Evolutionary conservation across 2,113 vertebrate genomes (phyloP).

Genomic region (Oceanites oceanicus): DNA sequence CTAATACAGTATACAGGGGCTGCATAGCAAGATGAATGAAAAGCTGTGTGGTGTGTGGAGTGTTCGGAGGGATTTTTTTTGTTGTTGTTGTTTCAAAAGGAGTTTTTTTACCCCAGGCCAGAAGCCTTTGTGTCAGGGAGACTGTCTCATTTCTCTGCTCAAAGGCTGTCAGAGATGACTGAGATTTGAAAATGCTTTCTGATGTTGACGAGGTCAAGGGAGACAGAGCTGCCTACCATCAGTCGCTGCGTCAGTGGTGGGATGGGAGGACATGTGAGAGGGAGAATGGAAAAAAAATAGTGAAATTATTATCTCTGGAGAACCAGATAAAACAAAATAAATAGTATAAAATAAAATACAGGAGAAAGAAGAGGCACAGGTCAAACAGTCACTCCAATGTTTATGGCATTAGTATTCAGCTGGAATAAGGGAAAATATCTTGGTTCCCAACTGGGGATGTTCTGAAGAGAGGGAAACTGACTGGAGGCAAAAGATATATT

Average conservation of each 20-base stretch:
- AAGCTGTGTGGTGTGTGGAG: slow-evolving; percentile 74
- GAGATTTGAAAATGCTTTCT: slow-evolving; percentile 83
- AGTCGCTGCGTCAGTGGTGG: slow-evolving; percentile 66
- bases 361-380: slow-evolving; percentile 40
- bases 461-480: slow-evolving; percentile 71
- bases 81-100: slow-evolving; percentile 79
- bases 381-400: slow-evolving; percentile 72
- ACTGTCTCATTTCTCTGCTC: slow-evolving; percentile 84
- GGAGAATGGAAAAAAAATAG: slow-evolving; percentile 40
- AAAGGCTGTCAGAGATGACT: slow-evolving; percentile 86
- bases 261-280: slow-evolving; percentile 63
- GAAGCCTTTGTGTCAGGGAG: slow-evolving; percentile 83
- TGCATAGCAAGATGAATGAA: slow-evolving; percentile 74
- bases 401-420: slow-evolving; percentile 73
- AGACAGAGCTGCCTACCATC: slow-evolving; percentile 76
- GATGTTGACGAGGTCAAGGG: slow-evolving; percentile 84
- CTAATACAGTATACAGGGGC: slow-evolving; percentile 56
- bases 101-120: slow-evolving; percentile 84
- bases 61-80: slow-evolving; percentile 60
- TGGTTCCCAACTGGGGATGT: slow-evolving; percentile 69
- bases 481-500: slow-evolving; percentile 81
- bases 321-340: slow-evolving; percentile 50
- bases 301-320: slow-evolving; percentile 62
- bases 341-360: slow-evolving; percentile 9
- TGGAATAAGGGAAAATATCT: slow-evolving; percentile 72